Conservation (phyloP, 1,140 invertebrate species). For the Achatina immaculata region DNA sequence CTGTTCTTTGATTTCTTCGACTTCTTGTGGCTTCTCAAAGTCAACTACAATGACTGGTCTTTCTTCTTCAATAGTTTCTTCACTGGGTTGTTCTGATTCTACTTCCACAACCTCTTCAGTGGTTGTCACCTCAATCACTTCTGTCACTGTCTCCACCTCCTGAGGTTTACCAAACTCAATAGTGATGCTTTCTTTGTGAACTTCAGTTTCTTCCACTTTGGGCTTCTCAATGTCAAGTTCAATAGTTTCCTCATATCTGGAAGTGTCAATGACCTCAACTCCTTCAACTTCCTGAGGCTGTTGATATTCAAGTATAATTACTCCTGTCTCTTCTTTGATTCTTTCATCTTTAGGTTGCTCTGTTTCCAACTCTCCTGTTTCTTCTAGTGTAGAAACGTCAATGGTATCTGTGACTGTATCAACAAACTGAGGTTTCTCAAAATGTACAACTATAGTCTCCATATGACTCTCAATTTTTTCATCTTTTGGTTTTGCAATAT, state of each 20-base stretch:
- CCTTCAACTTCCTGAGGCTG: constrained; percentile 35
- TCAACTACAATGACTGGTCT: constrained; percentile 35
- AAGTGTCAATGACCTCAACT: constrained; percentile 30
- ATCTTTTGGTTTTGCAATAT: constrained; percentile 31
- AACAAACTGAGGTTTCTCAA: constrained; percentile 36
- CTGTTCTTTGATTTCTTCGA: constrained; percentile 34
- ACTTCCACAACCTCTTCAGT: constrained; percentile 30
- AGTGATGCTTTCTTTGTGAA: constrained; percentile 42
- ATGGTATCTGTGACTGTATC: constrained; percentile 22
- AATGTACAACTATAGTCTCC: constrained; percentile 31
- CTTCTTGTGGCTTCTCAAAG: constrained; percentile 38
- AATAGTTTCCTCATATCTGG: constrained; percentile 35
- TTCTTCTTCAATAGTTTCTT: constrained; percentile 37
- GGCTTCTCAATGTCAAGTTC: constrained; percentile 42
- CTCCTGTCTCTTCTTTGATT: constrained; percentile 27
- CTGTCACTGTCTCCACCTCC: constrained; percentile 40
- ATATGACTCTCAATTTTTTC: constrained; percentile 17
- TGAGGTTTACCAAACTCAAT: constrained; percentile 42
- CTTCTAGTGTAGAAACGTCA: constrained; percentile 7
- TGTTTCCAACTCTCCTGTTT: constrained; percentile 21
- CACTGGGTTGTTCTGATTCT: constrained; percentile 34
- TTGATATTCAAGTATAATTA: constrained; percentile 35
- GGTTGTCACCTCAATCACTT: constrained; percentile 39
- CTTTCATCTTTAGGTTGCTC: constrained; percentile 32
- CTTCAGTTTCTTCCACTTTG: constrained; percentile 40